Conservation (phyloP, 2,888 invertebrate species). For the Mellilla xanthometata region DNA sequence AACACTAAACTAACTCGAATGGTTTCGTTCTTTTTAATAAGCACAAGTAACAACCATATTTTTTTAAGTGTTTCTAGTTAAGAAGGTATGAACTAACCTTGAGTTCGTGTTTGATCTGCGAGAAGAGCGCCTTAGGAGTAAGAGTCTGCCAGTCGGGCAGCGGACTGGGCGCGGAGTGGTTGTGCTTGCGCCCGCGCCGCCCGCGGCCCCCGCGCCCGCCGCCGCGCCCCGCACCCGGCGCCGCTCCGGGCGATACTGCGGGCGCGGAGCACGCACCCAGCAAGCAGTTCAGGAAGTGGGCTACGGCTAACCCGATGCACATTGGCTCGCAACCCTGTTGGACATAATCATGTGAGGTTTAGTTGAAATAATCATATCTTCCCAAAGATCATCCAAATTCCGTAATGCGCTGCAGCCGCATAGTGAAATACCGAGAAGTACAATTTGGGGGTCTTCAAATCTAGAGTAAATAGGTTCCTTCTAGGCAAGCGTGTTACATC, state of each 20-base stretch:
- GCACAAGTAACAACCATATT: too few relatives aligned
- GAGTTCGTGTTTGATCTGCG: slow-evolving; percentile 92
- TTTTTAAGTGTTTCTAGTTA: too few relatives aligned
- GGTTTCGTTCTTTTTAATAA: too few relatives aligned
- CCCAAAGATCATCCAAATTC: too few relatives aligned
- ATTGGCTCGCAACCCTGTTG: slow-evolving; percentile 91
- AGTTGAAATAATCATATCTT: too few relatives aligned
- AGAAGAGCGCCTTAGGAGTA: slow-evolving; percentile 94
- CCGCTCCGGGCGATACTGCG: slow-evolving; percentile 52
- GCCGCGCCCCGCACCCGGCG: slow-evolving; percentile 81
- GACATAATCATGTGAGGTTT: too few relatives aligned
- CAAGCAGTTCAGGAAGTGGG: slow-evolving; percentile 98
- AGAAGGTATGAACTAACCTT: slow-evolving; percentile 51
- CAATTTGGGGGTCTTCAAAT: too few relatives aligned
- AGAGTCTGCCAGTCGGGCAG: slow-evolving; percentile 91
- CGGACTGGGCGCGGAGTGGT: slow-evolving; percentile 42
- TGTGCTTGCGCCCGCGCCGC: slow-evolving; percentile 48
- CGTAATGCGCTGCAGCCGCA: too few relatives aligned
- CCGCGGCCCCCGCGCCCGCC: slow-evolving; percentile 65
- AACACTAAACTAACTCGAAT: too few relatives aligned
- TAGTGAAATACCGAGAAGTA: too few relatives aligned
- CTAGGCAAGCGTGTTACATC: too few relatives aligned
- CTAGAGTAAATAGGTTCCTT: too few relatives aligned
- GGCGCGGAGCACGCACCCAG: slow-evolving; percentile 89
- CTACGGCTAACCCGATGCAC: slow-evolving; percentile 94